These are phyloP conservation scores for Hypanus sabinus DNA, from an alignment of 2,113 vertebrate genomes.

Conservation along the genomic window DNA sequence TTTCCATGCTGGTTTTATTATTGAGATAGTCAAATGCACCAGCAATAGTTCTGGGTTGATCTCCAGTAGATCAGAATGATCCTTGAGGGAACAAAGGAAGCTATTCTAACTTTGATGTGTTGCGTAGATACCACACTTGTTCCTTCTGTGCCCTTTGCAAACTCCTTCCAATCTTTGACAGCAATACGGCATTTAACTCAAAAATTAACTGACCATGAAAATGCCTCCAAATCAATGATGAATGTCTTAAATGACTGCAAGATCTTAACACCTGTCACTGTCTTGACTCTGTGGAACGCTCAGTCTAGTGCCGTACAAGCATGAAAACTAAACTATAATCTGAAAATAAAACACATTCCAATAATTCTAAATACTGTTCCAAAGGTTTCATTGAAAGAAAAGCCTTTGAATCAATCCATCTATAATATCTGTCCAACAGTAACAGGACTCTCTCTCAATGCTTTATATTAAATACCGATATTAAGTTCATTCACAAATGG, in stretches of 20 bases:
- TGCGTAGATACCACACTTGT: no score
- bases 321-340: not conserved
- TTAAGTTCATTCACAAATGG: not conserved
- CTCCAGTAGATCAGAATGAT: not conserved
- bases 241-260: not conserved
- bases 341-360: not conserved
- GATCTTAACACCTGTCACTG: not conserved
- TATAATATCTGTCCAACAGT: not conserved
- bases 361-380: no score
- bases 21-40: not conserved
- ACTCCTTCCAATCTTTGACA: no score
- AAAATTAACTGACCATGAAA: not conserved
- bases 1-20: not conserved
- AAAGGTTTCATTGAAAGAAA: no score
- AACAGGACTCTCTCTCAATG: not conserved
- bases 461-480: not conserved
- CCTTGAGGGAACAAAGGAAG: not conserved
- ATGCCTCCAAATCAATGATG: not conserved
- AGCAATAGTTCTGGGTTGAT: not conserved
- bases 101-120: not conserved
- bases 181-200: not conserved
- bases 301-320: not conserved
- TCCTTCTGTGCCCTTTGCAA: no score
- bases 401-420: no score
- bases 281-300: not conserved